Evolutionary conservation across 2,797 vertebrate species (phyloP).

Genomic region (Thamnophis elegans): DNA sequence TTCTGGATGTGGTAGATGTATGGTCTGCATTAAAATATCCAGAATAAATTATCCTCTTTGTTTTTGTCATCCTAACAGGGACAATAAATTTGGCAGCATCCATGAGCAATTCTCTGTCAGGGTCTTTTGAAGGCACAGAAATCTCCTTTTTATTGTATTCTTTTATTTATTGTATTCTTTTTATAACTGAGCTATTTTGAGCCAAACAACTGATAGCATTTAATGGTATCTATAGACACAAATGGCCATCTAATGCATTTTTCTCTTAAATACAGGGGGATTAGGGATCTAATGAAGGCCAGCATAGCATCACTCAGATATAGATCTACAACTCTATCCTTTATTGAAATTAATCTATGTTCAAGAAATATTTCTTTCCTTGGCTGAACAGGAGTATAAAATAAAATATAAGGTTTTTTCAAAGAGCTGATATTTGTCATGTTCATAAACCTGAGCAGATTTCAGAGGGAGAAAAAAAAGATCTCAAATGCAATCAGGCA

Average conservation of each 20-base stretch:
- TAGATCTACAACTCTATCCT: background rate
- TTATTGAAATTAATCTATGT: background rate
- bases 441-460: background rate
- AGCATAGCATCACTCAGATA: background rate
- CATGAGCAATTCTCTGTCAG: background rate
- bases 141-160: background rate
- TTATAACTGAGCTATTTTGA: background rate
- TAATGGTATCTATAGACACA: background rate
- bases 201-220: background rate
- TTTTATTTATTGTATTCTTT: background rate
- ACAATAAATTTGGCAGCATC: background rate
- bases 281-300: background rate
- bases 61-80: background rate
- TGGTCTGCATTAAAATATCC: background rate
- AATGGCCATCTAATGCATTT: background rate
- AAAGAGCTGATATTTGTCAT: background rate
- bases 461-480: background rate
- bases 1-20: rapidly evolving
- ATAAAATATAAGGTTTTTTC: background rate
- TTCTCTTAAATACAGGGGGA: background rate
- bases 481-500: background rate
- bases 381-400: background rate
- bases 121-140: background rate
- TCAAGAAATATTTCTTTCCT: background rate
- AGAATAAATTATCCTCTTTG: background rate